A percentile compares a stretch with the other conserved stretches of the same genome.
phyloP scores from a whole-genome alignment of 2,797 vertebrate species.

The Gymnopithys bicolor region DNA sequence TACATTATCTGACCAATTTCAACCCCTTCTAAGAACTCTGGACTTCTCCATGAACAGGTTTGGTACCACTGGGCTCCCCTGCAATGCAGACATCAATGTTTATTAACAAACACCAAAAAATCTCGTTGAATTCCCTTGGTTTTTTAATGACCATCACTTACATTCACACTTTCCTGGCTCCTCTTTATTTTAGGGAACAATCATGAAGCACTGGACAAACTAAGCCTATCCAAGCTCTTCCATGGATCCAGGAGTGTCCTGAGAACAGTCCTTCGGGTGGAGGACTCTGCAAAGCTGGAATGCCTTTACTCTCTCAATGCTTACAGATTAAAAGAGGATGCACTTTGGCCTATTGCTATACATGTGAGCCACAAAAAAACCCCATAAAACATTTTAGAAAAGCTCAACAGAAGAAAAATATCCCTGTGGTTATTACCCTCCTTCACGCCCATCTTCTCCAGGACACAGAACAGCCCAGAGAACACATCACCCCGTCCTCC shows the following conservation, averaged over 20 bases:
- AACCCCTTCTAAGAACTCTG: not conserved
- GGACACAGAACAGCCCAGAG: not conserved
- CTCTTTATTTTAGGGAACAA: not conserved
- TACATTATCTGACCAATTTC: not conserved
- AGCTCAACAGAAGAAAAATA: not conserved
- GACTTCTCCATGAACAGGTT: not conserved
- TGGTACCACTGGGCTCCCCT: not conserved
- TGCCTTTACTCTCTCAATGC: not conserved
- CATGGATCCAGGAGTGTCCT: not conserved
- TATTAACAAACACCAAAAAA: not conserved
- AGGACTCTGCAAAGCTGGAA: not conserved
- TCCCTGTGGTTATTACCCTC: not conserved
- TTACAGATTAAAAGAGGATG: not conserved
- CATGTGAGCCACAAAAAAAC: not conserved
- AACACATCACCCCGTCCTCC: not conserved
- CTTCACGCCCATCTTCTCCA: not conserved
- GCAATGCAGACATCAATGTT: not conserved
- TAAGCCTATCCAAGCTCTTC: not conserved
- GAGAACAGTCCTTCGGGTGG: accelerated
- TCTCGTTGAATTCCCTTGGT: not conserved
- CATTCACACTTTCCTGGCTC: not conserved
- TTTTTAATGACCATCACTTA: not conserved
- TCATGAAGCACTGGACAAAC: not conserved
- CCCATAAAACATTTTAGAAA: not conserved
- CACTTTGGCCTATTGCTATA: not conserved